Evolutionary conservation across 2,888 invertebrate genomes (phyloP).

Genomic region (Callosobruchus maculatus): DNA sequence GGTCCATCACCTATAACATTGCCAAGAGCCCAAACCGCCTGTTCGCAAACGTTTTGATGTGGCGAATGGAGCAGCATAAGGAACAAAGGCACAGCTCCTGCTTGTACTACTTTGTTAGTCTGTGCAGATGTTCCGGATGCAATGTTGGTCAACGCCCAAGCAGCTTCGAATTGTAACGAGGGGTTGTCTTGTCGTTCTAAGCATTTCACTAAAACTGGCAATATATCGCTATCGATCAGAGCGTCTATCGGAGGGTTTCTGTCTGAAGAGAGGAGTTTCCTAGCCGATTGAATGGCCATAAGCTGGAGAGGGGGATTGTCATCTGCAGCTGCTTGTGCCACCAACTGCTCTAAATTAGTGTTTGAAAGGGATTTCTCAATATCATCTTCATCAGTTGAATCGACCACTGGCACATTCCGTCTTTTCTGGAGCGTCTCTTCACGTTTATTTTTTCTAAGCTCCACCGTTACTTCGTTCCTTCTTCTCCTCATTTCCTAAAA

Average conservation of each 20-base stretch:
- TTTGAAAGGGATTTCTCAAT: slow-evolving; percentile 65
- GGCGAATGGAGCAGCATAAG: slow-evolving; percentile 86
- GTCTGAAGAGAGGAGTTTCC: slow-evolving; percentile 94
- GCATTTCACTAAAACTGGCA: slow-evolving; percentile 84
- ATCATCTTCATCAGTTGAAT: slow-evolving; percentile 80
- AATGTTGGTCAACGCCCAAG: slow-evolving; percentile 97
- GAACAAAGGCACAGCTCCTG: slow-evolving; percentile 95
- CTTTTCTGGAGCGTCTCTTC: slow-evolving; percentile 95
- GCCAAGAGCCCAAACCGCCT: slow-evolving; percentile 98
- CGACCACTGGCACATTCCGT: slow-evolving; percentile 88
- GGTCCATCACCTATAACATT: slow-evolving; percentile 94
- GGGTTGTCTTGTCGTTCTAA: slow-evolving; percentile 83
- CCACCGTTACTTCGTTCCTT: slow-evolving; percentile 94
- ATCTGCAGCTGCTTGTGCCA: slow-evolving; percentile 78
- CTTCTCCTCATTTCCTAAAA: slow-evolving; percentile 93
- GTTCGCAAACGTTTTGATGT: slow-evolving; percentile 97
- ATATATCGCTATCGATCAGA: slow-evolving; percentile 88
- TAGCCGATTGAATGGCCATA: slow-evolving; percentile 88
- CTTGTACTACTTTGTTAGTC: slow-evolving; percentile 86
- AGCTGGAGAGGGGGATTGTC: slow-evolving; percentile 80
- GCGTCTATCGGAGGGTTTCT: slow-evolving; percentile 98
- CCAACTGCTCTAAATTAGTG: slow-evolving; percentile 77
- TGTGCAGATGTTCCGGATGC: slow-evolving; percentile 87
- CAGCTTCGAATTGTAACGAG: slow-evolving; percentile 92
- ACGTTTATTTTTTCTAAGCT: slow-evolving; percentile 95